A percentile compares a stretch with the other conserved stretches of the same genome.
These are phyloP conservation scores for Papilio machaon DNA, from an alignment of 1,140 invertebrate species.

Conservation along the genomic window DNA sequence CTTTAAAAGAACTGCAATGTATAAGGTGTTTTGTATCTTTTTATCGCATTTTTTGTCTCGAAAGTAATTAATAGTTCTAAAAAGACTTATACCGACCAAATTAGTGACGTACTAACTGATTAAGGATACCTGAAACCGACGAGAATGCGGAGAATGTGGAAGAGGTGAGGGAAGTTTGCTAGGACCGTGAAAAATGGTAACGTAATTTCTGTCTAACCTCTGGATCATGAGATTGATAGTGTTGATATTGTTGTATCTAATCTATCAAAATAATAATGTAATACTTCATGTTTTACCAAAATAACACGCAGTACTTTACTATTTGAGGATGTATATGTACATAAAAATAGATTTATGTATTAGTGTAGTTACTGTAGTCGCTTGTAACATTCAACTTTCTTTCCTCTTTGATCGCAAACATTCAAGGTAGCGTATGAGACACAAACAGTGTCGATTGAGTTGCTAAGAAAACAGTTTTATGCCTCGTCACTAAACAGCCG, in stretches of 20 bases:
- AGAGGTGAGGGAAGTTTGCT: no score
- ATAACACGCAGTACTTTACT: background rate
- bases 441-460: constrained; percentile 29
- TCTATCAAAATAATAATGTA: no score
- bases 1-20: background rate
- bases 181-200: no score
- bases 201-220: no score
- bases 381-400: constrained; percentile 22
- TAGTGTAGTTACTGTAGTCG: background rate
- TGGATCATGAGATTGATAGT: no score
- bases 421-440: constrained; percentile 28
- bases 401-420: constrained; percentile 27
- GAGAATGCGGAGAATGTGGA: no score
- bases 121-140: no score
- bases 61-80: no score
- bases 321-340: background rate
- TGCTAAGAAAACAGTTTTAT: constrained; percentile 34
- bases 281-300: background rate
- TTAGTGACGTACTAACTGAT: no score
- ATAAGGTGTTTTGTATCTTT: background rate
- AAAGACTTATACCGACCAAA: no score
- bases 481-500: constrained; percentile 25
- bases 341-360: background rate
- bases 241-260: no score
- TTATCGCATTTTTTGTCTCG: background rate